A percentile compares a stretch with the other conserved stretches of the same genome.
These are phyloP conservation scores for Laothoe populi DNA, from an alignment of 2,888 invertebrate genomes.

Conservation along the genomic window DNA sequence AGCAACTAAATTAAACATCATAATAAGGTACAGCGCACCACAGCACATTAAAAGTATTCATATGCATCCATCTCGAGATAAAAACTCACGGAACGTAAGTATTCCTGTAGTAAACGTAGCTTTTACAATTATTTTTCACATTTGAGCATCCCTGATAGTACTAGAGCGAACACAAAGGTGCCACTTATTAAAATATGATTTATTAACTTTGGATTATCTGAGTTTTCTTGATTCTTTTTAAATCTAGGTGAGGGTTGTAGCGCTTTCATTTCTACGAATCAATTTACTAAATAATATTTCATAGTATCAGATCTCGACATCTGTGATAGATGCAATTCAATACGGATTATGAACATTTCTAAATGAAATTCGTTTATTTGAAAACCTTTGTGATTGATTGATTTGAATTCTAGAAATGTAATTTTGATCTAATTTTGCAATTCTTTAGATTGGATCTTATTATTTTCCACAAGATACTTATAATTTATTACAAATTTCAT, in stretches of 20 bases:
- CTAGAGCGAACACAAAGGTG: neutral
- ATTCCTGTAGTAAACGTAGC: neutral
- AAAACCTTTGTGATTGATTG: slow-evolving; percentile 8
- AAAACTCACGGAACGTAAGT: neutral
- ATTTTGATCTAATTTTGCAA: neutral
- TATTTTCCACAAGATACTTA: neutral
- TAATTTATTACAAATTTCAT: neutral
- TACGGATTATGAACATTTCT: slow-evolving; percentile 1
- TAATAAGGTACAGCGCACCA: neutral
- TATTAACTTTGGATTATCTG: slow-evolving; percentile 11
- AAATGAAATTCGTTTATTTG: slow-evolving; percentile 6
- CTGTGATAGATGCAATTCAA: slow-evolving; percentile 16
- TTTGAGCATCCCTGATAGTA: neutral
- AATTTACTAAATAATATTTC: slow-evolving; percentile 20
- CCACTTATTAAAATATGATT: slow-evolving; percentile 7
- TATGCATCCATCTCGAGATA: no score
- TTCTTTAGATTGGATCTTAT: neutral
- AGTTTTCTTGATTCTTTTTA: neutral
- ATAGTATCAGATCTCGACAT: slow-evolving; percentile 15
- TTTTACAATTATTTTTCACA: slow-evolving; percentile 4
- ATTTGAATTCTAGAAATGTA: neutral
- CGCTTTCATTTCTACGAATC: neutral
- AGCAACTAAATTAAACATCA: neutral
- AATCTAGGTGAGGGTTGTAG: neutral
- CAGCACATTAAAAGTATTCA: neutral